phyloP scores from a whole-genome alignment of 2,113 vertebrate species.

The Vombatus ursinus region DNA sequence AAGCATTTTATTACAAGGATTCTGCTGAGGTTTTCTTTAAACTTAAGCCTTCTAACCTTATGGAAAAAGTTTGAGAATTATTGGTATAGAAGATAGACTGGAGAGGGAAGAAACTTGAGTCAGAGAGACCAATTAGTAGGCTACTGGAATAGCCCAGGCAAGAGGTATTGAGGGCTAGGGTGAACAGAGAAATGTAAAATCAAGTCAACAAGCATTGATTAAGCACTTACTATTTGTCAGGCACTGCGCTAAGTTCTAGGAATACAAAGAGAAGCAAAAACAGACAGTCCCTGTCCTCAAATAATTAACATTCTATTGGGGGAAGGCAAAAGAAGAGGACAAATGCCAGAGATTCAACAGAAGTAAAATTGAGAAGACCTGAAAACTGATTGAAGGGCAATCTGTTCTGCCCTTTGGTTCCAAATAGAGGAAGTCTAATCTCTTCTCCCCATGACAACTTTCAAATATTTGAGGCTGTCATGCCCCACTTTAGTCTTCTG shows the following conservation, averaged over 20 bases:
- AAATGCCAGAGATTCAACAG: background rate
- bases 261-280: background rate
- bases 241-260: background rate
- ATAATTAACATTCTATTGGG: too few species aligned
- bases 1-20: background rate
- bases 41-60: background rate
- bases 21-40: background rate
- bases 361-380: background rate
- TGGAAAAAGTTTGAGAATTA: background rate
- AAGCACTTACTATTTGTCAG: background rate
- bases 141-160: background rate
- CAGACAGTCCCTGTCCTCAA: background rate
- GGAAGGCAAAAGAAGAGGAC: background rate
- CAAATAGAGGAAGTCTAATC: too few species aligned
- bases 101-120: background rate
- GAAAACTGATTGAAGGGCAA: background rate
- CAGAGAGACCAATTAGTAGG: background rate
- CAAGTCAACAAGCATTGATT: background rate
- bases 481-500: too few species aligned
- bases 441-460: too few species aligned
- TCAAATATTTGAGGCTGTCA: too few species aligned
- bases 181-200: background rate
- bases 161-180: background rate
- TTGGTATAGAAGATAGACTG: background rate
- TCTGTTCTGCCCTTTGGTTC: too few species aligned